phyloP scores from a whole-genome alignment of 2,113 vertebrate genomes.

The Chroicocephalus ridibundus region DNA sequence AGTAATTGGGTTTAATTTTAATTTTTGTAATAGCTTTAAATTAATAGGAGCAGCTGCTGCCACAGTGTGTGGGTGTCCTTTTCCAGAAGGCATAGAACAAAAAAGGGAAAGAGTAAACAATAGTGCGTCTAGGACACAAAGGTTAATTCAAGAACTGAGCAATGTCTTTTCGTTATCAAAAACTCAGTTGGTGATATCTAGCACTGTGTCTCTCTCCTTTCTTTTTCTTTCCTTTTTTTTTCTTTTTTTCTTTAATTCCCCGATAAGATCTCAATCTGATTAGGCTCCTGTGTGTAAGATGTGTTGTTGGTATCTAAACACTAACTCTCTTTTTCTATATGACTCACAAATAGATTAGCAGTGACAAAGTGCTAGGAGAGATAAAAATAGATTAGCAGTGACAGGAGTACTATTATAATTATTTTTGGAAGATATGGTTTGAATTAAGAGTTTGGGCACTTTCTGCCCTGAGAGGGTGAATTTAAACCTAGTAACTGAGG shows the following conservation, averaged over 20 bases:
- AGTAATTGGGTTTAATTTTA: slow-evolving; percentile 87
- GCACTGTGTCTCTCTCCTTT: slow-evolving; percentile 43
- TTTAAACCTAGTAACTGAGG: slow-evolving; percentile 45
- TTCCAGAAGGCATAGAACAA: slow-evolving; percentile 74
- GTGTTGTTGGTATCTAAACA: slow-evolving; percentile 67
- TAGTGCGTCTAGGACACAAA: slow-evolving; percentile 74
- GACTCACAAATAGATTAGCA: slow-evolving; percentile 78
- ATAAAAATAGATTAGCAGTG: slow-evolving; percentile 76
- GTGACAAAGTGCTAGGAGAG: slow-evolving; percentile 73
- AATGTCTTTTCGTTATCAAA: slow-evolving; percentile 74
- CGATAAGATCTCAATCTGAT: slow-evolving; percentile 75
- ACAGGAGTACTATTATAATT: slow-evolving; percentile 73
- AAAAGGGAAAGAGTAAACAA: slow-evolving; percentile 78
- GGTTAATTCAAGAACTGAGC: slow-evolving; percentile 79
- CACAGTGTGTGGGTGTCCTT: slow-evolving; percentile 82
- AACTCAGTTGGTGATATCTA: slow-evolving; percentile 65
- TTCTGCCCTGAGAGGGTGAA: slow-evolving; percentile 58
- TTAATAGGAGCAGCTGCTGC: slow-evolving; percentile 83
- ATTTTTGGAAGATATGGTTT: slow-evolving; percentile 65
- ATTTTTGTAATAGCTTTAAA: slow-evolving; percentile 86
- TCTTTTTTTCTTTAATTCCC: slow-evolving; percentile 58
- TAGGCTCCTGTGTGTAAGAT: slow-evolving; percentile 65
- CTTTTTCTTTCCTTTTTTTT: neutral
- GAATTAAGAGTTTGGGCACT: slow-evolving; percentile 60
- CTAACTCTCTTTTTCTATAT: slow-evolving; percentile 60